These are phyloP conservation scores for Noctua fimbriata DNA, from an alignment of 2,888 invertebrate genomes.

Conservation along the genomic window DNA sequence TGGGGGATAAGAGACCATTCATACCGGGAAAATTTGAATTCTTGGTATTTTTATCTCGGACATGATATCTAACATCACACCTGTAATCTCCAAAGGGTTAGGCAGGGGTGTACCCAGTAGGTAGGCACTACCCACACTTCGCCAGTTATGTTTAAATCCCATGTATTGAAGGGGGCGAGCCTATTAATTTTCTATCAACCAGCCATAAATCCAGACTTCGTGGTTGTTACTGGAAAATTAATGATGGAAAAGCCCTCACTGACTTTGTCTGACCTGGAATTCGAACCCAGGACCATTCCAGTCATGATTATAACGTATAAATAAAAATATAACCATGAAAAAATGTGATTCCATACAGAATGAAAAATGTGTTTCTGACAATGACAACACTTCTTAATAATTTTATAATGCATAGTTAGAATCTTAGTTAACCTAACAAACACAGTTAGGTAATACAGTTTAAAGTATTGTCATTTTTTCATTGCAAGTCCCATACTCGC, in stretches of 20 bases:
- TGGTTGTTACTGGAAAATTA: neutral
- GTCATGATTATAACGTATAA: neutral
- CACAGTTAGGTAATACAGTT: slow-evolving; percentile 15
- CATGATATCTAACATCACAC: neutral
- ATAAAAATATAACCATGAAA: neutral
- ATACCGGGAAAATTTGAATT: slow-evolving; percentile 61
- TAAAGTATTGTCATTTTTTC: slow-evolving; percentile 56
- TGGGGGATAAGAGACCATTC: slow-evolving; percentile 72
- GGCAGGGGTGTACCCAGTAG: neutral
- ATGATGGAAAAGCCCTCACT: neutral
- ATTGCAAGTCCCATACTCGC: slow-evolving; percentile 65
- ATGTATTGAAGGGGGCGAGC: neutral
- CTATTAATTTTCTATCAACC: neutral
- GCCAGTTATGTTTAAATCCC: neutral
- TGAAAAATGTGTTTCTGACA: neutral
- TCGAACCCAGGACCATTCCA: neutral
- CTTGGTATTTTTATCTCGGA: slow-evolving; percentile 13
- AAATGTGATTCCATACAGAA: neutral
- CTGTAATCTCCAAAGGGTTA: neutral
- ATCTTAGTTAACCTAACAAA: neutral
- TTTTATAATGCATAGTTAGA: neutral
- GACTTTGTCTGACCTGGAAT: neutral
- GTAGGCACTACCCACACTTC: neutral
- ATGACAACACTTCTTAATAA: neutral
- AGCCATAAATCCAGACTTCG: neutral